Conservation (phyloP, 2,113 vertebrate species). For the Xyliphius kryptos region DNA sequence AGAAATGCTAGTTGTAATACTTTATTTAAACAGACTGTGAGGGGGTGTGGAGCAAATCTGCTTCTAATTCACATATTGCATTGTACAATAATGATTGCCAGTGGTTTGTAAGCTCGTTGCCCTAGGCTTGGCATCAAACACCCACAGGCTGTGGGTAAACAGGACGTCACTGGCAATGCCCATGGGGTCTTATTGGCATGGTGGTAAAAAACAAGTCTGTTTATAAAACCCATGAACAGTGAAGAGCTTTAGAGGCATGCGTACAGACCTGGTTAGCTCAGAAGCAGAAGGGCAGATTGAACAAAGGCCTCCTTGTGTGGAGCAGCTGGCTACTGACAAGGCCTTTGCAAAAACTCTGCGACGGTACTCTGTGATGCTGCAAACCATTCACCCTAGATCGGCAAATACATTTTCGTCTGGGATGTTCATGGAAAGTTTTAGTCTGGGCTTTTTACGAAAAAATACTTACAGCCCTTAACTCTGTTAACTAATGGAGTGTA, state of each 20-base stretch:
- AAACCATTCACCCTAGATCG: background rate
- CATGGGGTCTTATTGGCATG: constrained; percentile 10
- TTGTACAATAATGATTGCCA: background rate
- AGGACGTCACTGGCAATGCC: constrained; percentile 6
- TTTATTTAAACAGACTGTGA: background rate
- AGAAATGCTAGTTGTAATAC: background rate
- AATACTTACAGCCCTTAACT: too few relatives aligned
- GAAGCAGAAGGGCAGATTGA: constrained; percentile 12
- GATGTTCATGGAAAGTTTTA: too few relatives aligned
- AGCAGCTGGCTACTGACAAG: background rate
- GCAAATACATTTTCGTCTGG: background rate
- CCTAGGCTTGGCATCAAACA: constrained; percentile 1
- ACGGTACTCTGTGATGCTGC: background rate
- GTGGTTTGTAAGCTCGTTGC: background rate
- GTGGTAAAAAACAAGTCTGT: constrained; percentile 7
- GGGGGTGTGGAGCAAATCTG: background rate
- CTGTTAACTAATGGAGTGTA: too few relatives aligned
- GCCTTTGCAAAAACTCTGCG: background rate
- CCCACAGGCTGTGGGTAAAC: constrained; percentile 12
- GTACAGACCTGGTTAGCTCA: constrained; percentile 17
- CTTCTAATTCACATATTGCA: background rate
- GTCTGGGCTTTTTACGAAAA: too few relatives aligned
- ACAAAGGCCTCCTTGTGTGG: constrained; percentile 25
- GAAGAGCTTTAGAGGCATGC: constrained; percentile 9
- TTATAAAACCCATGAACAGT: constrained; percentile 22